These are phyloP conservation scores for Equus przewalskii DNA, from an alignment of 2,113 vertebrate genomes.

Conservation along the genomic window DNA sequence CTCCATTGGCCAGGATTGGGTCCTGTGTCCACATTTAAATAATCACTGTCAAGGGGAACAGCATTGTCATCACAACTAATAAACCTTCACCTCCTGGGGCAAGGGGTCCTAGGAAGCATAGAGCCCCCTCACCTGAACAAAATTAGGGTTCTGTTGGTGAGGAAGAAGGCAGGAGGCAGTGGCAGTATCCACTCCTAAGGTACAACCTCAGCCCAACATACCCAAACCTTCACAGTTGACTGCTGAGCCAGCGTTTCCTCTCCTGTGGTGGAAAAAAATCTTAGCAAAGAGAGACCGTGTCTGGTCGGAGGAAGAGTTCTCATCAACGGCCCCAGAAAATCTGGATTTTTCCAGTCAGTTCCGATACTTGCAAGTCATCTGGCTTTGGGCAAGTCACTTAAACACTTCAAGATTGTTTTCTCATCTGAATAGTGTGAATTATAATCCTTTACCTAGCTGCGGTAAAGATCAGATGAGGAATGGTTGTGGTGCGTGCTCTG, in stretches of 20 bases:
- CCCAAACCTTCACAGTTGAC: not conserved
- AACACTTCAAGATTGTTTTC: not conserved
- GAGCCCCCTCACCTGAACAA: not conserved
- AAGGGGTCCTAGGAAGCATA: not conserved
- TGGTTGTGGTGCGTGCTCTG: accelerated
- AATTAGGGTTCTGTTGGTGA: not conserved
- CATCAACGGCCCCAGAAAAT: not conserved
- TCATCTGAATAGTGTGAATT: not conserved
- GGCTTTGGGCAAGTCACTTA: no score
- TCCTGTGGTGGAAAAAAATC: not conserved
- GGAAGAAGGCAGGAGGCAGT: not conserved
- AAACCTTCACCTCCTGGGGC: not conserved
- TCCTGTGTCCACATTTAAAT: not conserved
- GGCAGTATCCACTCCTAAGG: not conserved
- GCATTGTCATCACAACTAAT: not conserved
- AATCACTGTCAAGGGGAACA: not conserved
- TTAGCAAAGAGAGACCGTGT: not conserved
- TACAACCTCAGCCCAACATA: accelerated
- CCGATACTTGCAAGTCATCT: not conserved
- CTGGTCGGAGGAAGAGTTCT: not conserved
- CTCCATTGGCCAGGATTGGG: not conserved
- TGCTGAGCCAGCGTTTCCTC: no score
- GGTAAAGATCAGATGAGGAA: no score
- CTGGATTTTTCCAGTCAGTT: not conserved
- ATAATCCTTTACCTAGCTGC: no score